phyloP scores from a whole-genome alignment of 2,113 vertebrate species.

The Aix galericulata region DNA sequence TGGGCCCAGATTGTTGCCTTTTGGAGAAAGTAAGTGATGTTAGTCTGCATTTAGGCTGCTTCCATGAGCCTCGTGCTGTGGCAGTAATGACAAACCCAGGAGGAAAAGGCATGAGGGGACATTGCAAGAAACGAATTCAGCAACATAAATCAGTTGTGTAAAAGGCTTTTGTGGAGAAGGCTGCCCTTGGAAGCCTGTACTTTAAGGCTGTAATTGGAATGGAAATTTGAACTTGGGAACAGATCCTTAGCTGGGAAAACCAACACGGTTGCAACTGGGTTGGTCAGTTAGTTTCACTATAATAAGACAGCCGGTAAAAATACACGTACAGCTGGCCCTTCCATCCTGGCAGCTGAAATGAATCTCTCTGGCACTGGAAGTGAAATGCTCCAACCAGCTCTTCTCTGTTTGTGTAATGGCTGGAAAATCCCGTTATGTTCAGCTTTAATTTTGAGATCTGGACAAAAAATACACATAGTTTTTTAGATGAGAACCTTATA shows the following conservation, averaged over 20 bases:
- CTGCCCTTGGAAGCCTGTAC: background rate
- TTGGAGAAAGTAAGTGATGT: background rate
- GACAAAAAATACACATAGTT: background rate
- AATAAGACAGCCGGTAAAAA: background rate
- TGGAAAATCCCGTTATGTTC: background rate
- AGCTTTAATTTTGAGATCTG: background rate
- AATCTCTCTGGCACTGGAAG: rapidly evolving
- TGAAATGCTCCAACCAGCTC: rapidly evolving
- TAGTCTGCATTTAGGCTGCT: background rate
- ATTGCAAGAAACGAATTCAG: background rate
- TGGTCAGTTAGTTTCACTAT: background rate
- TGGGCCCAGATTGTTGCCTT: background rate
- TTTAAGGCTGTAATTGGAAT: constrained; percentile 23
- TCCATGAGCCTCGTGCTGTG: rapidly evolving
- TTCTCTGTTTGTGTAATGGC: background rate
- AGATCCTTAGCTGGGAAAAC: background rate
- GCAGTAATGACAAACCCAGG: background rate
- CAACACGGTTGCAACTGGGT: background rate
- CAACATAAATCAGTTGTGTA: background rate
- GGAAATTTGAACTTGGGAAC: background rate
- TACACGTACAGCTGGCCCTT: background rate
- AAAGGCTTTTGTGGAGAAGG: constrained; percentile 18
- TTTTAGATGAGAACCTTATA: background rate
- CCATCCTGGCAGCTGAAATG: background rate
- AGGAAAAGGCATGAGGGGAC: background rate